These are phyloP conservation scores for Ophion obscuratus DNA, from an alignment of 2,888 invertebrate genomes.

Conservation along the genomic window DNA sequence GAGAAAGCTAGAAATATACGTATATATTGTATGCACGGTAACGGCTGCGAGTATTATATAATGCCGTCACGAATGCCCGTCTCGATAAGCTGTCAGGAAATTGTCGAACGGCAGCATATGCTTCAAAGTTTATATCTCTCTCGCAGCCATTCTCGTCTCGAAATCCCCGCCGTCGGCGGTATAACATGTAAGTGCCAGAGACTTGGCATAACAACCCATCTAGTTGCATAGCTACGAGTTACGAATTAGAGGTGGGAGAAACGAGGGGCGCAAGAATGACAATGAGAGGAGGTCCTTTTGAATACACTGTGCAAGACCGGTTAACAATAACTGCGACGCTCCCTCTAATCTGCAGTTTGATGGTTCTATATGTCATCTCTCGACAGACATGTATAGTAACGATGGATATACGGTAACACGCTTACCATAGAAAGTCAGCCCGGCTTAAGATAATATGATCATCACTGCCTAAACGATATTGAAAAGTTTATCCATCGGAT, in stretches of 20 bases:
- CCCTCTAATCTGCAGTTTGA: slow-evolving; percentile 32
- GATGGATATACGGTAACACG: background rate
- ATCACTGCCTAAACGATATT: background rate
- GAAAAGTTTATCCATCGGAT: background rate
- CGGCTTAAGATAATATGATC: background rate
- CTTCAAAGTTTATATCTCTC: slow-evolving; percentile 11
- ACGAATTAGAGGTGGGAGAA: slow-evolving; percentile 1
- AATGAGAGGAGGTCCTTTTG: slow-evolving; percentile 21
- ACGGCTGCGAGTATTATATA: slow-evolving; percentile 37
- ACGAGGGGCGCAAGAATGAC: background rate
- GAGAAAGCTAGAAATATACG: background rate
- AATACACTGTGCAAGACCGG: slow-evolving; percentile 31
- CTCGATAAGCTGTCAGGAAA: slow-evolving; percentile 51
- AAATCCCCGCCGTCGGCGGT: slow-evolving; percentile 45
- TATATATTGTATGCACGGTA: background rate
- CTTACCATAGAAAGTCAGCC: slow-evolving; percentile 4
- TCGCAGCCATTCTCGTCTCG: slow-evolving; percentile 2
- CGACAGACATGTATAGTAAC: slow-evolving; percentile 3
- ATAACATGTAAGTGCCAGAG: slow-evolving; percentile 53
- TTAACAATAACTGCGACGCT: slow-evolving; percentile 43
- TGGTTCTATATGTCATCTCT: slow-evolving; percentile 27
- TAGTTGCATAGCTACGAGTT: slow-evolving; percentile 10
- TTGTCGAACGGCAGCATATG: slow-evolving; percentile 47
- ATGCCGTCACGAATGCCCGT: slow-evolving; percentile 49
- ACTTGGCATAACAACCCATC: slow-evolving; percentile 54